phyloP scores from a whole-genome alignment of 1,140 invertebrate genomes.

The Magallana ariakensis region DNA sequence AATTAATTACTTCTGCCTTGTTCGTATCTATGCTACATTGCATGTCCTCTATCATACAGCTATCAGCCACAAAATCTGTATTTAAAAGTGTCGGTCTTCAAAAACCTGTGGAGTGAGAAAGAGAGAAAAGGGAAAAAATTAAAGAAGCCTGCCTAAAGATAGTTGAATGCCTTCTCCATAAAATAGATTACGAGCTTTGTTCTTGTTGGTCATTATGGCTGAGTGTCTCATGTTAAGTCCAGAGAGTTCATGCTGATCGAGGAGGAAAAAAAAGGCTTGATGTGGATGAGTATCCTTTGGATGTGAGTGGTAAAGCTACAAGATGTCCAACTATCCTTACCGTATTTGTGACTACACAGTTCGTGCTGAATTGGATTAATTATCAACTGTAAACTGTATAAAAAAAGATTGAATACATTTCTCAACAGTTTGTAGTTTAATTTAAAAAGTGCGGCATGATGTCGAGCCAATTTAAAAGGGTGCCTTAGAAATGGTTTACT shows the following conservation, averaged over 20 bases:
- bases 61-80: background rate
- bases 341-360: background rate
- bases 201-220: conserved; percentile 3
- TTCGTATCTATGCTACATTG: background rate
- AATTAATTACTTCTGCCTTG: conserved; percentile 20
- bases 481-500: too few species aligned
- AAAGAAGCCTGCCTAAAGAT: background rate
- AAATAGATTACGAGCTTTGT: conserved; percentile 10
- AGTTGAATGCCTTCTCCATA: background rate
- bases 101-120: background rate
- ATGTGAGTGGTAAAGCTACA: too few species aligned
- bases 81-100: background rate
- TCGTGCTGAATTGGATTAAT: conserved; percentile 20
- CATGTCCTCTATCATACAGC: background rate
- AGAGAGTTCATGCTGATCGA: background rate
- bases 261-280: too few species aligned
- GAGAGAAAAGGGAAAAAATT: too few species aligned
- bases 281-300: too few species aligned
- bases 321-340: too few species aligned
- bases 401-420: background rate
- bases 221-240: background rate
- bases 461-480: too few species aligned
- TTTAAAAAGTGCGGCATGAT: too few species aligned
- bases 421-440: background rate
- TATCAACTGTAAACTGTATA: background rate